These are phyloP conservation scores for Chitala chitala DNA, from an alignment of 2,113 vertebrate species.

Conservation along the genomic window DNA sequence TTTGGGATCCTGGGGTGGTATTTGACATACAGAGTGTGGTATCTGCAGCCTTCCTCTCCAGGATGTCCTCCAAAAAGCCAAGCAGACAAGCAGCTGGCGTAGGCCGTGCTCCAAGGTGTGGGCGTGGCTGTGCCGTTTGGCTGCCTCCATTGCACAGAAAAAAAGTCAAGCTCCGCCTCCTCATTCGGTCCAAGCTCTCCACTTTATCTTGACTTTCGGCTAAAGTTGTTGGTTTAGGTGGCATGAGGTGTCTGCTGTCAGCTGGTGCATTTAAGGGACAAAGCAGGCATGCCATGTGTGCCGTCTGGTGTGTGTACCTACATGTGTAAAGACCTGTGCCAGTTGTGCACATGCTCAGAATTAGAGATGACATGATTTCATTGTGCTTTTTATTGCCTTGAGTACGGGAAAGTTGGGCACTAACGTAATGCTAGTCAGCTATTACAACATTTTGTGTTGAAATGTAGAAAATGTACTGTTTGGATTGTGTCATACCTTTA, in stretches of 20 bases:
- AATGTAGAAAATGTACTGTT: not conserved
- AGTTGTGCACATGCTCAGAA: constrained; percentile 17
- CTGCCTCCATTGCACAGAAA: not conserved
- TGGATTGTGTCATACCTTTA: not conserved
- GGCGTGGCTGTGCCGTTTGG: not conserved
- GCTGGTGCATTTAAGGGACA: constrained; percentile 49
- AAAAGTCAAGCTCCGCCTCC: constrained; percentile 19
- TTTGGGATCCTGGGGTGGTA: constrained; percentile 78
- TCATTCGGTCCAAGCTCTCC: constrained; percentile 34
- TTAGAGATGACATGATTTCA: constrained; percentile 16
- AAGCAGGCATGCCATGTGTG: constrained; percentile 49
- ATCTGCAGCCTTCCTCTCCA: constrained; percentile 73
- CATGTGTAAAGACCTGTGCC: constrained; percentile 2
- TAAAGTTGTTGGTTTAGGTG: constrained; percentile 36
- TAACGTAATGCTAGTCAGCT: too few relatives aligned
- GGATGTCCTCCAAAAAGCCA: constrained; percentile 73
- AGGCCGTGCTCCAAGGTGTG: not conserved
- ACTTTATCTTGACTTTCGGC: constrained; percentile 34
- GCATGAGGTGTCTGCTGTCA: constrained; percentile 30
- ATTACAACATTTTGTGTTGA: too few relatives aligned
- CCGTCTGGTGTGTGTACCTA: too few relatives aligned
- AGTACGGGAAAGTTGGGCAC: not conserved
- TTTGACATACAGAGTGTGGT: constrained; percentile 80
- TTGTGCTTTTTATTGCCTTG: constrained; percentile 26
- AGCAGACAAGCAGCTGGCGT: constrained; percentile 50